These are phyloP conservation scores for Odontomachus brunneus DNA, from an alignment of 1,140 invertebrate species.

Conservation along the genomic window DNA sequence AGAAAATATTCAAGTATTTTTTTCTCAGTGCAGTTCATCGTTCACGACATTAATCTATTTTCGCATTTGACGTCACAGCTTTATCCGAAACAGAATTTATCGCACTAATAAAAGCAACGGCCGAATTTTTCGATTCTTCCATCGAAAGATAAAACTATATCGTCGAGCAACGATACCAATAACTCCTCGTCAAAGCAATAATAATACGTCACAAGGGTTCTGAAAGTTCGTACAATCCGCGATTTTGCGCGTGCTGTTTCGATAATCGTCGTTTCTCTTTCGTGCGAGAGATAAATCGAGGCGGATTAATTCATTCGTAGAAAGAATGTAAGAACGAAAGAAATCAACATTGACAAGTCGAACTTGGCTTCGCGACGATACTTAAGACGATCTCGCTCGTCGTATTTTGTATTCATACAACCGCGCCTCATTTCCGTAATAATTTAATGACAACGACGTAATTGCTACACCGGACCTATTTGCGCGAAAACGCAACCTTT, in stretches of 20 bases:
- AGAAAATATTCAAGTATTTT: no score
- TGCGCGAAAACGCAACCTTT: slow-evolving; percentile 54
- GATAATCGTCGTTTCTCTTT: not conserved
- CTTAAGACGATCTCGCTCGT: no score
- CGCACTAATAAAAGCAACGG: not conserved
- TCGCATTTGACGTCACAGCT: no score
- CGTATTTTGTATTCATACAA: not conserved
- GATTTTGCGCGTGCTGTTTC: not conserved
- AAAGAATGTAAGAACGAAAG: not conserved
- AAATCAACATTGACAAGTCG: no score
- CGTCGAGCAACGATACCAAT: not conserved
- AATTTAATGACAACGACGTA: slow-evolving; percentile 40
- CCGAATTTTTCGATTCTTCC: slow-evolving; percentile 4
- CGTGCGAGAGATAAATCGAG: no score
- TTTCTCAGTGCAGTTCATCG: no score
- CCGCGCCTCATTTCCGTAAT: not conserved
- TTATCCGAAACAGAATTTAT: not conserved
- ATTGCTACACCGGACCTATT: slow-evolving; percentile 7
- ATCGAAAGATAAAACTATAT: not conserved
- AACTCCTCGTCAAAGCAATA: not conserved
- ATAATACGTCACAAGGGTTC: no score
- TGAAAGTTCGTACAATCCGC: not conserved
- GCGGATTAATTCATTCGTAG: no score
- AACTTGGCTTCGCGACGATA: no score
- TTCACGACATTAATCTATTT: no score